A percentile compares a stretch with the other conserved stretches of the same genome.
phyloP scores from a whole-genome alignment of 2,113 vertebrate genomes.

The Pachyramphus minor region DNA sequence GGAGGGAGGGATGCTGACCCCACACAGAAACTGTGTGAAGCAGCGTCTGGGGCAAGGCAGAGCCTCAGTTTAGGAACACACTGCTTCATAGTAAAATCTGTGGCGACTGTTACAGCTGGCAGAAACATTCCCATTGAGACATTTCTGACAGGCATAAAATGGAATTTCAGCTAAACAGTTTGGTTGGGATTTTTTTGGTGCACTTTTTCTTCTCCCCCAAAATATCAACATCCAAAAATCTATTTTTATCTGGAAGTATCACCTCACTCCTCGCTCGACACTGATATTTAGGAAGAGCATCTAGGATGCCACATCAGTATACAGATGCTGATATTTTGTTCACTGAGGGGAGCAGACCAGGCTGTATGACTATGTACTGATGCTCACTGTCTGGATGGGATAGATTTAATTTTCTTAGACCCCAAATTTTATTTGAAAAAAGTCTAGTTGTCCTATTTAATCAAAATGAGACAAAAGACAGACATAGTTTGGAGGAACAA shows the following conservation, averaged over 20 bases:
- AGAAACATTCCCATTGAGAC: background rate
- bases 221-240: background rate
- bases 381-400: background rate
- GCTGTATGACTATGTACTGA: background rate
- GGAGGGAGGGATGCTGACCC: conserved; percentile 34
- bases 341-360: background rate
- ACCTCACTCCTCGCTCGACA: background rate
- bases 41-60: background rate
- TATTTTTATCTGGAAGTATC: background rate
- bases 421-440: background rate
- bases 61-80: background rate
- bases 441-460: background rate
- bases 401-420: background rate
- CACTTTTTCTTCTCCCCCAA: background rate
- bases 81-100: background rate
- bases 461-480: background rate
- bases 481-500: background rate
- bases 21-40: background rate
- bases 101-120: background rate
- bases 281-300: background rate
- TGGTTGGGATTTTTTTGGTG: background rate
- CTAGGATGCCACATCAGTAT: background rate
- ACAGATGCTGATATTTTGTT: background rate
- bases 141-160: background rate
- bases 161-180: background rate